Conservation (phyloP, 2,113 vertebrate genomes). For the Chaetorhynchus papuensis region DNA sequence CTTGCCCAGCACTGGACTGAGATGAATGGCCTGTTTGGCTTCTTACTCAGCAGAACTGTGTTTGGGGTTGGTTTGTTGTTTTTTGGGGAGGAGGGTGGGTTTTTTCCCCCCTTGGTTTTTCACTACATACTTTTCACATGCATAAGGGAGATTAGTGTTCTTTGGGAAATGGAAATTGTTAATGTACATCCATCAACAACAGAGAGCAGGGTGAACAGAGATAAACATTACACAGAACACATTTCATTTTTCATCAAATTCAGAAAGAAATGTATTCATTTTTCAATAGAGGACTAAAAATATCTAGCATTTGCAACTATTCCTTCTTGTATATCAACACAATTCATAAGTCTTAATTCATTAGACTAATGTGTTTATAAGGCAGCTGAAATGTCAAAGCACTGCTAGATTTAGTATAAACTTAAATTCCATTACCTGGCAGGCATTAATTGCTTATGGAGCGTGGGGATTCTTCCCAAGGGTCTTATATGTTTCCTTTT, state of each 20-base stretch:
- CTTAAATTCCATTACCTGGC: conserved; percentile 99
- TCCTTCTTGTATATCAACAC: conserved; percentile 73
- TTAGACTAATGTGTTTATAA: conserved; percentile 99
- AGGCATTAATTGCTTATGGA: conserved; percentile 99
- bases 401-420: conserved; percentile 98
- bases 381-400: conserved; percentile 98
- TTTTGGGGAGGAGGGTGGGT: not conserved
- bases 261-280: conserved; percentile 58
- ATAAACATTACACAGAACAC: conserved; percentile 61
- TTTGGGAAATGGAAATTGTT: conserved; percentile 76
- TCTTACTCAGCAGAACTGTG: conserved; percentile 79
- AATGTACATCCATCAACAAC: conserved; percentile 77
- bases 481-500: conserved; percentile 95
- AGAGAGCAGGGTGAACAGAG: conserved; percentile 45
- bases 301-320: conserved; percentile 55
- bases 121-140: conserved; percentile 68
- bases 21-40: conserved; percentile 75
- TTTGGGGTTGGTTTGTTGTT: not conserved
- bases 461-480: conserved; percentile 88
- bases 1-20: conserved; percentile 68
- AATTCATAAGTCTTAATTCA: conserved; percentile 87
- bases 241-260: conserved; percentile 69
- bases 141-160: conserved; percentile 76
- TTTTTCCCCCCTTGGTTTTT: conserved; percentile 67
- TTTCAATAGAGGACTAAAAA: conserved; percentile 69